Conservation (phyloP, 2,888 invertebrate species). For the Marronus borbonicus region DNA sequence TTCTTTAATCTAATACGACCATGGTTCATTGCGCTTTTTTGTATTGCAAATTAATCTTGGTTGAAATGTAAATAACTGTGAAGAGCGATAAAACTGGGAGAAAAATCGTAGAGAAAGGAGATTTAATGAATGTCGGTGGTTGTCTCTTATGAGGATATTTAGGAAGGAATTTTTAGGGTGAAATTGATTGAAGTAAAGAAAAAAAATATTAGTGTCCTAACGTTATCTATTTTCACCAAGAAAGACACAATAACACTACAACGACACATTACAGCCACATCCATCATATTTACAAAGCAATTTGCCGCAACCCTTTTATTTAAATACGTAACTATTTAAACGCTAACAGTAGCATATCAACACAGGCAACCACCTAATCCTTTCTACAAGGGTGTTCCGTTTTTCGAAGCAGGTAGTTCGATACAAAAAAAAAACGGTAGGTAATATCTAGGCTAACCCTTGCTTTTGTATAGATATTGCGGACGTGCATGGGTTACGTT, state of each 20-base stretch:
- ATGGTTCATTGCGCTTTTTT: too few species aligned
- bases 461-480: neutral
- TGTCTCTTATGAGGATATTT: too few species aligned
- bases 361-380: neutral
- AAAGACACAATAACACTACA: constrained; percentile 11
- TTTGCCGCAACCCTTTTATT: constrained; percentile 26
- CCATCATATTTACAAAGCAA: constrained; percentile 26
- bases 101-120: too few species aligned
- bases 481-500: neutral
- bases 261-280: constrained; percentile 11
- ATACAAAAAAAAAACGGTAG: neutral
- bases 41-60: too few species aligned
- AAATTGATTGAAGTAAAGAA: neutral
- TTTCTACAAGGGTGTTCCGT: neutral
- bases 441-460: neutral
- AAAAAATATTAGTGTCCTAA: neutral
- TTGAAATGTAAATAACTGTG: too few species aligned
- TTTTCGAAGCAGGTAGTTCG: constrained; percentile 1
- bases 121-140: too few species aligned
- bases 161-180: too few species aligned
- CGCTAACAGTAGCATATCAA: neutral
- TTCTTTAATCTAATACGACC: too few species aligned
- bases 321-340: neutral
- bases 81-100: too few species aligned
- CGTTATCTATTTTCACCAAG: neutral